Percentiles rank a stretch among this genome's conserved stretches.
Evolutionary conservation across 2,797 vertebrate species (phyloP).

Genomic region (Malacoctenus gilli): DNA sequence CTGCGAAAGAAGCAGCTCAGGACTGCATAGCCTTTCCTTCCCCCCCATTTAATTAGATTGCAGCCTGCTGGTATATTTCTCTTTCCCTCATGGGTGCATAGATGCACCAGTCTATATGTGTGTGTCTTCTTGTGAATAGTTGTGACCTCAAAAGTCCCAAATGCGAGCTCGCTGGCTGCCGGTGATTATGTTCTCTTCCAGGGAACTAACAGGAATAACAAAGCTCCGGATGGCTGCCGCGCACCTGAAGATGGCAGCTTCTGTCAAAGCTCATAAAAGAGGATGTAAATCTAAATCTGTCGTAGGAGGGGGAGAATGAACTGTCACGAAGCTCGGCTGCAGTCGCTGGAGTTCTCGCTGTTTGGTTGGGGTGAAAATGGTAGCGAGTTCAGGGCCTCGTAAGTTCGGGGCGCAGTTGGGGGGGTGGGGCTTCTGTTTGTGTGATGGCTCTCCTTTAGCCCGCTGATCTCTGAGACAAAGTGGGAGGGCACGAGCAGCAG

Average conservation of each 20-base stretch:
- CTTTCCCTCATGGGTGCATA: slow-evolving; percentile 15
- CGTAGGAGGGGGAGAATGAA: slow-evolving; percentile 9
- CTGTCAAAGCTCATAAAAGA: slow-evolving; percentile 29
- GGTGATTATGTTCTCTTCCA: slow-evolving; percentile 31
- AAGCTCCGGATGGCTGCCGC: slow-evolving; percentile 10
- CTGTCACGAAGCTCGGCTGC: slow-evolving; percentile 13
- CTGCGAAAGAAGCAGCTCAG: slow-evolving; percentile 26
- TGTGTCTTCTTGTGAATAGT: slow-evolving; percentile 6
- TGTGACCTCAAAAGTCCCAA: slow-evolving; percentile 37
- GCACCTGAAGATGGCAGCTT: slow-evolving; percentile 32
- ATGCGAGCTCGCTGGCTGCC: slow-evolving; percentile 12
- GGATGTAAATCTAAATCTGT: slow-evolving; percentile 5
- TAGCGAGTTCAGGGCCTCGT: slow-evolving; percentile 21
- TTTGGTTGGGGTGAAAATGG: slow-evolving; percentile 12
- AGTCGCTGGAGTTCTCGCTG: slow-evolving; percentile 21
- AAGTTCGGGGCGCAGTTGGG: neutral
- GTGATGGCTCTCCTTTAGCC: slow-evolving; percentile 33
- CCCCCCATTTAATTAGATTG: slow-evolving; percentile 64
- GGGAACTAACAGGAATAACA: slow-evolving; percentile 26
- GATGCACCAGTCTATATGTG: neutral
- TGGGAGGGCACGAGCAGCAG: slow-evolving; percentile 32
- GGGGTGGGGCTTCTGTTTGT: slow-evolving; percentile 24
- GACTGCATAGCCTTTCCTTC: slow-evolving; percentile 11
- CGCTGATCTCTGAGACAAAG: slow-evolving; percentile 40
- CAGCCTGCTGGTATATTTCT: slow-evolving; percentile 34